These are phyloP conservation scores for Xenopus laevis DNA, from an alignment of 2,113 vertebrate genomes.

Conservation along the genomic window DNA sequence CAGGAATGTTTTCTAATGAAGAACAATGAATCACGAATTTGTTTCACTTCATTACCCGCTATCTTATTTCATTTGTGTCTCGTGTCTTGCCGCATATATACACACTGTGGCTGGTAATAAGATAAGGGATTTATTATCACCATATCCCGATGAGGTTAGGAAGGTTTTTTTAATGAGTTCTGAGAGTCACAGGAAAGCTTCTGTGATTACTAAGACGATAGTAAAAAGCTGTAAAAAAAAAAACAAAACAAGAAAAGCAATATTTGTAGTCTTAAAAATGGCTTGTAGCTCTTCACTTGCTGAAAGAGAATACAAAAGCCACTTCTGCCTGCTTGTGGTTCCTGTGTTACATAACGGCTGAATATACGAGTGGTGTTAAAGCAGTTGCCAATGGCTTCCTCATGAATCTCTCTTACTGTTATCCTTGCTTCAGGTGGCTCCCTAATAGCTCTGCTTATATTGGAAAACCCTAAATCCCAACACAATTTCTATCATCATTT, in stretches of 20 bases:
- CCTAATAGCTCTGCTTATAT: too few species aligned
- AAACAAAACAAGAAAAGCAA: slow-evolving; percentile 3
- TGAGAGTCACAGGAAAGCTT: slow-evolving; percentile 10
- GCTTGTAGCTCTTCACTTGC: neutral
- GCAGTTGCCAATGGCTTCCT: too few species aligned
- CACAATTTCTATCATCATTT: too few species aligned
- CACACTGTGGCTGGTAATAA: neutral
- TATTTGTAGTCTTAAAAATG: slow-evolving; percentile 15
- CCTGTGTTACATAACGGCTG: too few species aligned
- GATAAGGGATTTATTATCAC: slow-evolving; percentile 31
- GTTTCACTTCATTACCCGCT: slow-evolving; percentile 16
- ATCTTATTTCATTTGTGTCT: slow-evolving; percentile 17
- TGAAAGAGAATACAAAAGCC: too few species aligned
- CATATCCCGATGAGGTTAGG: slow-evolving; percentile 7
- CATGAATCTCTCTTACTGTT: too few species aligned
- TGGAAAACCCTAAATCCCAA: too few species aligned
- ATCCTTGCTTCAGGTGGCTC: too few species aligned
- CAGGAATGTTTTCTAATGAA: slow-evolving; percentile 20
- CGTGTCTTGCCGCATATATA: slow-evolving; percentile 9
- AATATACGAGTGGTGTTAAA: too few species aligned
- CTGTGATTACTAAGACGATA: slow-evolving; percentile 15
- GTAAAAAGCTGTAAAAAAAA: neutral
- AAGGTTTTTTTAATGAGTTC: slow-evolving; percentile 32
- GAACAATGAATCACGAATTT: slow-evolving; percentile 17
- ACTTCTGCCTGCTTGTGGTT: too few species aligned